Conservation (phyloP, 2,888 invertebrate species). For the Cistogaster globosa region DNA sequence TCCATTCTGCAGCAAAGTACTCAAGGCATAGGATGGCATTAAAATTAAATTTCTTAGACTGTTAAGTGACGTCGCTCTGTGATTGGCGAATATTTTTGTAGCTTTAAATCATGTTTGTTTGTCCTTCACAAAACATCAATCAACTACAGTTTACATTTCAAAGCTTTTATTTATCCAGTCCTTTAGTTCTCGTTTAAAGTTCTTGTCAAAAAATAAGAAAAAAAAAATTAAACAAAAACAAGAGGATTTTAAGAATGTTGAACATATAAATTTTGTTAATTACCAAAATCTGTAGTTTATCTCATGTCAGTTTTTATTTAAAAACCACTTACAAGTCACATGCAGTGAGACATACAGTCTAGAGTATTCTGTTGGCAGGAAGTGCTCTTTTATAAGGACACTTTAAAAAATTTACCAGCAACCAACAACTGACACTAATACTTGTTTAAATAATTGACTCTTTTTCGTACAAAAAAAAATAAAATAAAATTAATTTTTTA, state of each 20-base stretch:
- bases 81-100: too few relatives aligned
- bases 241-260: conserved; percentile 3
- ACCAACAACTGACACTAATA: conserved; percentile 16
- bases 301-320: not conserved
- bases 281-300: conserved; percentile 37
- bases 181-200: not conserved
- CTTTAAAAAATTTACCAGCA: not conserved
- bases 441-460: conserved; percentile 2
- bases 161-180: not conserved
- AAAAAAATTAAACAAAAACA: not conserved
- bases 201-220: not conserved
- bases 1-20: too few relatives aligned
- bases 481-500: not conserved
- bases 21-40: too few relatives aligned
- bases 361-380: not conserved
- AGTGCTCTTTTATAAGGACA: not conserved
- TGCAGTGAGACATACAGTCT: conserved; percentile 28
- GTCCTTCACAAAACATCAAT: too few relatives aligned
- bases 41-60: too few relatives aligned
- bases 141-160: too few relatives aligned
- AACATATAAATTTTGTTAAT: conserved; percentile 21
- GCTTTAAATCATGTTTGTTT: too few relatives aligned
- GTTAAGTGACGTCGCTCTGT: too few relatives aligned
- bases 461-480: not conserved
- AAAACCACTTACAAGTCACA: not conserved